Evolutionary conservation across 2,797 vertebrate genomes (phyloP).

Genomic region (Clangula hyemalis): DNA sequence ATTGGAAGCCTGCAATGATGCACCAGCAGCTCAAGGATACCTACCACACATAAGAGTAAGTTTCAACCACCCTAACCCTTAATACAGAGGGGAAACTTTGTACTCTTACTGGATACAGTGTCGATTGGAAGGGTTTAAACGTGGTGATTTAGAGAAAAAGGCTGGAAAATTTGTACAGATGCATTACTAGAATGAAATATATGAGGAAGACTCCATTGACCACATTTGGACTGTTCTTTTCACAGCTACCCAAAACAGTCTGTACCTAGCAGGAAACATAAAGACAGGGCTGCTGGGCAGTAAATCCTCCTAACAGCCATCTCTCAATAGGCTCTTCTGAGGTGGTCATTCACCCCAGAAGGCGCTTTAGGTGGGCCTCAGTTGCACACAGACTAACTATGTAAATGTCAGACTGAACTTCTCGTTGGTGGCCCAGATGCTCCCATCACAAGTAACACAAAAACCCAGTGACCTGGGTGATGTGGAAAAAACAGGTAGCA

Average conservation of each 20-base stretch:
- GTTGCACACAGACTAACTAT: rapidly evolving
- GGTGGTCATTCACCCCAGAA: not conserved
- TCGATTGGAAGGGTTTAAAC: not conserved
- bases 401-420: not conserved
- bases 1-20: not conserved
- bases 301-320: not conserved
- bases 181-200: not conserved
- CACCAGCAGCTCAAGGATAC: not conserved
- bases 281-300: not conserved
- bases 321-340: not conserved
- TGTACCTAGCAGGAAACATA: not conserved
- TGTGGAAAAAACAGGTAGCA: not conserved
- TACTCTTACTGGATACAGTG: not conserved
- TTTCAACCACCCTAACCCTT: not conserved
- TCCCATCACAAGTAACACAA: not conserved
- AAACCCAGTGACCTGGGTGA: not conserved
- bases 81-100: not conserved
- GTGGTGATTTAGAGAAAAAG: not conserved
- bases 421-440: not conserved
- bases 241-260: not conserved
- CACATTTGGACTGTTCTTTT: not conserved
- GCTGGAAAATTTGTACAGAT: not conserved
- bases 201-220: not conserved
- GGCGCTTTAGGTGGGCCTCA: not conserved
- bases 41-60: not conserved